Evolutionary conservation across 2,888 invertebrate species (phyloP), one percentile per base, ranked within the genome.

Genomic region (Alviniconcha strummeri): DNA sequence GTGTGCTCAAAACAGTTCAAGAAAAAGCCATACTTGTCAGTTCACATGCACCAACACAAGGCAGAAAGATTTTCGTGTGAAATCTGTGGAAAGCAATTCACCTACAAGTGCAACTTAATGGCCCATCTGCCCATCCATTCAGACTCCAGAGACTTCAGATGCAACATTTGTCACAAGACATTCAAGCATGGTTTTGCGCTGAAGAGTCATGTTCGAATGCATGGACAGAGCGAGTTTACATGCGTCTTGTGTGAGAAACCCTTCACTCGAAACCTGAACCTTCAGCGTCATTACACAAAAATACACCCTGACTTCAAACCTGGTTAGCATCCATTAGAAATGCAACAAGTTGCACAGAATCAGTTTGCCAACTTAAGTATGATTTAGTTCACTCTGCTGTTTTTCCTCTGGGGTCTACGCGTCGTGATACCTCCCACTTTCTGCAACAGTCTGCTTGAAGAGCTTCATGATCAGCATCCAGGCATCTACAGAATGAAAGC

Each of bases 81-180:
- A 56, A 77, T n/a, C 64, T 82, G 82, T 60, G 56, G 57, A 15
- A 82, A 75, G 64, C 56, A 55, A 13, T 82, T 82, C 64, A 60
- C 75, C 15, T 77, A 77, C 77, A 77, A 77, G 11, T 56, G 77
- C 56, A 77, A 77, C 57, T 55, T 77, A 4, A 77, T 55, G 11
- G 19, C 55, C 15, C 77, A 77, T 56, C 15, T n/a, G 54, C 15
- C 17, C 57, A n/a, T 56, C n/a, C 77, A 77, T 57, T n/a, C 17
- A 8, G 55, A 55, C 19, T 17, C 55, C 11, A 15, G 57, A n/a
- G 56, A 55, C 15, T 77, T 77, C n/a, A 17, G 56, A 13, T 77
- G 77, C 15, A 19, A 56, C 17, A 19, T 77, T 19, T 77, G 77
- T 19, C 15, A 56, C 56, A 77, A 77, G 57, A 56, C 55, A 5